phyloP scores from a whole-genome alignment of 1,140 invertebrate genomes.

The Aricia agestis region DNA sequence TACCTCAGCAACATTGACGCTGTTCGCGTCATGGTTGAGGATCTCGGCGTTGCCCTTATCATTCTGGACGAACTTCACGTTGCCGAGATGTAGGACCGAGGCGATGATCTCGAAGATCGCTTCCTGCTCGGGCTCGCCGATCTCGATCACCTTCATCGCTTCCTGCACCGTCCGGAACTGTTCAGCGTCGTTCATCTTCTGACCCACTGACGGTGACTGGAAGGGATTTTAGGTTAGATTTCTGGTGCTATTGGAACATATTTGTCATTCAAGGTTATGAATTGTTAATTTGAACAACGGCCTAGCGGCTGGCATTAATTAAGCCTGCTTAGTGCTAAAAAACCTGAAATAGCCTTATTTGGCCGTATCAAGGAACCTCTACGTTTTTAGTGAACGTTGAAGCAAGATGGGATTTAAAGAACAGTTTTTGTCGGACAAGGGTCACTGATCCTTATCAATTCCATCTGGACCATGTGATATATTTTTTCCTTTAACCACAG shows the following conservation, averaged over 20 bases:
- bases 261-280: background rate
- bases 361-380: no score
- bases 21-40: conserved; percentile 76
- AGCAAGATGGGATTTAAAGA: no score
- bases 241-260: conserved; percentile 16
- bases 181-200: conserved; percentile 78
- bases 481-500: no score
- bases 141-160: conserved; percentile 84
- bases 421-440: no score
- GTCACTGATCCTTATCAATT: no score
- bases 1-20: conserved; percentile 77
- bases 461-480: no score
- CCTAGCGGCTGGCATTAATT: no score
- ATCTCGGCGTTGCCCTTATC: conserved; percentile 82
- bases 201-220: conserved; percentile 60
- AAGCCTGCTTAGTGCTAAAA: no score
- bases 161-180: conserved; percentile 81
- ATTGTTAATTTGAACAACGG: no score
- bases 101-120: conserved; percentile 88
- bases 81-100: conserved; percentile 88
- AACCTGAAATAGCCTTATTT: no score
- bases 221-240: conserved; percentile 23
- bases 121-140: conserved; percentile 80
- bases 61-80: conserved; percentile 81
- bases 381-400: no score